Percentiles rank a stretch among this genome's conserved stretches.
phyloP scores from a whole-genome alignment of 1,140 invertebrate species.

The Yoshiicerus persimilis region DNA sequence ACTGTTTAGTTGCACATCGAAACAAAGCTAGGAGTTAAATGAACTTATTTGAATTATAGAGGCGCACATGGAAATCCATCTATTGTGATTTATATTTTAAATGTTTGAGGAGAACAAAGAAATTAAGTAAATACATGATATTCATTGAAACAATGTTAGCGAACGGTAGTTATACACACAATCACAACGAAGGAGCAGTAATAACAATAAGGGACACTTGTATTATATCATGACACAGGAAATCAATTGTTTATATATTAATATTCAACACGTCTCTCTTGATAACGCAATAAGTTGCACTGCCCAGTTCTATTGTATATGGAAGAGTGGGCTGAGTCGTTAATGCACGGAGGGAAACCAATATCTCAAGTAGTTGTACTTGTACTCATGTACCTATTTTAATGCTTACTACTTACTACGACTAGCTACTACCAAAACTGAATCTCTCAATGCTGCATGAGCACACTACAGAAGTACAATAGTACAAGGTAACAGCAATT shows the following conservation, averaged over 20 bases:
- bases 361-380: not conserved
- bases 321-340: not conserved
- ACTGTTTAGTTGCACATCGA: not conserved
- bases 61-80: not conserved
- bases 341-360: not conserved
- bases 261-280: not conserved
- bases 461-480: no score
- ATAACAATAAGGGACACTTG: not conserved
- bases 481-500: not conserved
- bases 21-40: not conserved
- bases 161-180: not conserved
- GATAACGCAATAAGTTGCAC: slow-evolving; percentile 22
- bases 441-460: not conserved
- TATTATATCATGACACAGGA: not conserved
- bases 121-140: not conserved
- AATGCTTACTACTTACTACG: not conserved
- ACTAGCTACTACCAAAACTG: not conserved
- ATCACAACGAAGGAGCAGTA: not conserved
- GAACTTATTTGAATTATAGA: not conserved
- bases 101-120: not conserved
- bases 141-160: not conserved
- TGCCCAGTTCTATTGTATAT: not conserved
- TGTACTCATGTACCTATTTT: not conserved
- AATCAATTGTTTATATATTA: slow-evolving; percentile 1
- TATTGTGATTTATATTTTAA: not conserved